Base-by-base conservation (phyloP, 2,113 vertebrate species). In the Pachypanchax playfairii region DNA sequence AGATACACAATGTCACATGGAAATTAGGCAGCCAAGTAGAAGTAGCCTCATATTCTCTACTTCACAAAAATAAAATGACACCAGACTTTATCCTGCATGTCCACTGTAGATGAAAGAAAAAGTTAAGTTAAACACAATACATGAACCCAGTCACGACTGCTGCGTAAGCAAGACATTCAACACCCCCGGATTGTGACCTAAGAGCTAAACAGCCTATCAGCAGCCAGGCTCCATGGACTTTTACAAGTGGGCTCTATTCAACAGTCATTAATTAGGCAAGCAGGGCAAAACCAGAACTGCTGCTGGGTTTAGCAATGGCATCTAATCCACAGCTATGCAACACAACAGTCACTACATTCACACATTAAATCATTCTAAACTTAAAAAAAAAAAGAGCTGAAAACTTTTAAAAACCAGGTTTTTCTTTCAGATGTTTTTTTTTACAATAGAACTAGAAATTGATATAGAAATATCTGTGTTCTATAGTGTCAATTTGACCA, bases 121-220 rank as follows among this genome's bases (percentile, higher is more conserved):
- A 46, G 31, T 20, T 18, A 13, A 28, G 56, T 17, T 20, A 9
- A 26, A 63, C 46, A 65, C 24, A 28, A 26, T 36, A 7, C 21
- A 28, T 20, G 55, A 65, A n/a, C 43, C 11, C 26, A 24, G 55
- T 33, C 68, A 15, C 26, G 20, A 46, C 1, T 61, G 63, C 44
- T 41, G 35, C 36, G 5, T 20, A 52, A 64, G 28, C 53, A 66
- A 65, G 54, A 50, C 69, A 21, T 70, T 71, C 57, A 69, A 61
- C 73, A 29, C 26, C 65, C 39, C 39, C 44, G 0, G 38, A 39
- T 11, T 50, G 7, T 72, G 69, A 76, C 57, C 79, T 35, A 22
- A 50, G 24, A 2, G 52, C 51, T 50, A 2, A 53, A 9, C 36
- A 17, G 49, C 70, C 78, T 70, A 65, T 74, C 58, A 62, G 51